These are phyloP conservation scores for Alces alces DNA, from an alignment of 2,113 vertebrate genomes.

Conservation along the genomic window DNA sequence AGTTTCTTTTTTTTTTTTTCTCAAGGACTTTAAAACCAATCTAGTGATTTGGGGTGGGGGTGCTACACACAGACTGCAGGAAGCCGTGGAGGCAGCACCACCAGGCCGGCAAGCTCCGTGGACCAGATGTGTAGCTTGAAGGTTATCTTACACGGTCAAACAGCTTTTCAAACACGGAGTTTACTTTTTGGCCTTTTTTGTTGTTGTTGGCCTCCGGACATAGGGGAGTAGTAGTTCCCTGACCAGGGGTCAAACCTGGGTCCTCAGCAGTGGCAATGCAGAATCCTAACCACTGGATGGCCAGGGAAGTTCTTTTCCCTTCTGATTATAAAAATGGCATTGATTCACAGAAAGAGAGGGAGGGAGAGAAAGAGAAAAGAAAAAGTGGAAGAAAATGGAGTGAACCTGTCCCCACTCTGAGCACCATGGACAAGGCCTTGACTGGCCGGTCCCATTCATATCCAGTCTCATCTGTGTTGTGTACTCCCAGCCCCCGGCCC, in stretches of 20 bases:
- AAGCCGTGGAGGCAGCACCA: neutral
- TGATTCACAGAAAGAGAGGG: neutral
- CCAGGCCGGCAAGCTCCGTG: neutral
- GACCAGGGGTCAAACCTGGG: neutral
- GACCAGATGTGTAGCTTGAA: neutral
- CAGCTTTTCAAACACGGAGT: neutral
- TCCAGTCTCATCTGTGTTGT: neutral
- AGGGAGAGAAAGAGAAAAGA: neutral
- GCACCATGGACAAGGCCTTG: neutral
- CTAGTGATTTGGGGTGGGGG: neutral
- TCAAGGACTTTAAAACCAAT: neutral
- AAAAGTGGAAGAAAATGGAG: neutral
- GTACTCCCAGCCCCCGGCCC: neutral
- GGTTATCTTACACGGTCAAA: no score
- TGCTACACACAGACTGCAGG: neutral
- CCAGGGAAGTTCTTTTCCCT: neutral
- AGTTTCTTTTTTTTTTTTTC: neutral
- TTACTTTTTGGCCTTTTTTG: neutral
- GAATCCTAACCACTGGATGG: neutral
- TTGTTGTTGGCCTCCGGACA: neutral
- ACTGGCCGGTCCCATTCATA: neutral
- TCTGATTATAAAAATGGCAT: neutral
- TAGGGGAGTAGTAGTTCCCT: neutral
- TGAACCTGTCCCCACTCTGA: neutral
- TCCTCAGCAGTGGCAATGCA: neutral